Percentiles rank a stretch among this genome's conserved stretches.
These are phyloP conservation scores for Minunthozetes semirufus DNA, from an alignment of 2,888 invertebrate genomes.

Conservation along the genomic window DNA sequence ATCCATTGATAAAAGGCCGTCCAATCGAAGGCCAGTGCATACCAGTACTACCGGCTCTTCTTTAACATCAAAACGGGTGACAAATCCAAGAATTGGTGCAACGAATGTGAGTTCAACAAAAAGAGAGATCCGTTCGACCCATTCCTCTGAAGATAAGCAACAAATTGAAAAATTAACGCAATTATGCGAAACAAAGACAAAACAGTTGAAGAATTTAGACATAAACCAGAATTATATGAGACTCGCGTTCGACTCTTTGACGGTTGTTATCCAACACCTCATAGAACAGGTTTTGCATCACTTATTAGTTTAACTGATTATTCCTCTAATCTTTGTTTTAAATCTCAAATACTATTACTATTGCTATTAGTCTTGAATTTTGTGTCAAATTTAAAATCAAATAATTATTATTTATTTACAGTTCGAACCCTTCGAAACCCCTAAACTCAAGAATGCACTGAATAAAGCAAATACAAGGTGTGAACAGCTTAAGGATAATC, in stretches of 20 bases:
- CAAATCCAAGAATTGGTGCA: not conserved
- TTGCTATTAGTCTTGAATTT: not conserved
- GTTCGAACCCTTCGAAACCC: slow-evolving; percentile 28
- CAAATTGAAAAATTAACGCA: not conserved
- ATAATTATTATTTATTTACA: not conserved
- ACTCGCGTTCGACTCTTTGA: slow-evolving; percentile 6
- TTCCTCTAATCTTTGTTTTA: not conserved
- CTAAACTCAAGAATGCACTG: slow-evolving; percentile 4
- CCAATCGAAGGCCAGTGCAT: not conserved
- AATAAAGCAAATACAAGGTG: slow-evolving; percentile 9
- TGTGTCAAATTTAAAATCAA: not conserved
- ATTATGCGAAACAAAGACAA: slow-evolving; percentile 16
- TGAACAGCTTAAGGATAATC: slow-evolving; percentile 26
- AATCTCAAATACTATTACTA: no score
- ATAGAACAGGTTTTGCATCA: slow-evolving; percentile 18
- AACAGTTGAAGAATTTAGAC: slow-evolving; percentile 8
- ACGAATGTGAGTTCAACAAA: not conserved
- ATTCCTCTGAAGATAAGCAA: not conserved
- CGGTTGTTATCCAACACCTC: not conserved
- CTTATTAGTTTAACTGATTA: not conserved
- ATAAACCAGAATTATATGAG: slow-evolving; percentile 18
- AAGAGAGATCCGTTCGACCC: not conserved
- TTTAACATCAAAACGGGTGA: not conserved
- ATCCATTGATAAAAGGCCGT: slow-evolving; percentile 7
- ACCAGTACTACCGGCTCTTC: not conserved